These are phyloP conservation scores for Sander lucioperca DNA, from an alignment of 2,113 vertebrate genomes.

Conservation along the genomic window DNA sequence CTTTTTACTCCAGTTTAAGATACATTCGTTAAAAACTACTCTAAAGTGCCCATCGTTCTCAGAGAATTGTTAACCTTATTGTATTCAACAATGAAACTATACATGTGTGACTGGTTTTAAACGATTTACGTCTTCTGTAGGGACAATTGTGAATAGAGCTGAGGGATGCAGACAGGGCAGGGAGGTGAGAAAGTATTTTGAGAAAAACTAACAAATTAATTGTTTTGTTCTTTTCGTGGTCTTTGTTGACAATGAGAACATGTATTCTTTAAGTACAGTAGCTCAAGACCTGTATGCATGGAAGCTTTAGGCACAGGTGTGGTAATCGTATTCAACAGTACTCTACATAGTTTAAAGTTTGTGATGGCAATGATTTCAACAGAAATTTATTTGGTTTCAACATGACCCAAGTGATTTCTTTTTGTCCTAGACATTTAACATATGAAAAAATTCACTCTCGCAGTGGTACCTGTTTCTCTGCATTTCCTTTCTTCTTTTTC, in stretches of 20 bases:
- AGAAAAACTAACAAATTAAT: not conserved
- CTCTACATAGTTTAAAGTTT: constrained; percentile 10
- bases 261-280: not conserved
- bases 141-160: not conserved
- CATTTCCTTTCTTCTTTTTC: constrained; percentile 85
- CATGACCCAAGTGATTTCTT: not conserved
- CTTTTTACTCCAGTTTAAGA: not conserved
- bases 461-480: constrained; percentile 92
- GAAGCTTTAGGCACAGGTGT: not conserved
- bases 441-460: not conserved
- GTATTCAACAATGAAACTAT: not conserved
- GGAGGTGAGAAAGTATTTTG: not conserved
- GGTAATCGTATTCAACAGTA: not conserved
- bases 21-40: not conserved
- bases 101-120: not conserved
- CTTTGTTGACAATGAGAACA: not conserved
- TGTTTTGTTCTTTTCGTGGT: not conserved
- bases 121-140: not conserved
- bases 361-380: constrained; percentile 16
- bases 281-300: not conserved
- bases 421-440: not conserved
- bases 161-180: not conserved
- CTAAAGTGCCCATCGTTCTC: not conserved
- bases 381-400: not conserved
- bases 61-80: not conserved